Evolutionary conservation across 2,888 invertebrate genomes (phyloP).

Genomic region (Sisyra terminalis): DNA sequence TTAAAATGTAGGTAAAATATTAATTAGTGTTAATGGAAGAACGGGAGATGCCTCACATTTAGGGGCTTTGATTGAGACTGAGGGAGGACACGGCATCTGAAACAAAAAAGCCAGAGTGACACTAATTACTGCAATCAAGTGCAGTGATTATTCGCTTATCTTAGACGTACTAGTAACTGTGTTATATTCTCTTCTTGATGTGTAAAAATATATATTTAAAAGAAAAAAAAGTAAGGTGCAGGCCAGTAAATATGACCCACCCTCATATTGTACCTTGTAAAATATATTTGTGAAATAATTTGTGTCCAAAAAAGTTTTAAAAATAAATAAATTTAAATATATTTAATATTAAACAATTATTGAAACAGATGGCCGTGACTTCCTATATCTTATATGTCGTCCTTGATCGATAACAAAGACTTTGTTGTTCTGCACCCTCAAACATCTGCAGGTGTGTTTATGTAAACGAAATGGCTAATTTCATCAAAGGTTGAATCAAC

Average conservation of each 20-base stretch:
- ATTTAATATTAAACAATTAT: not conserved
- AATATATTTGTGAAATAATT: not conserved
- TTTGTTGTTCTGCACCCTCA: conserved; percentile 9
- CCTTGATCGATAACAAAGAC: conserved; percentile 8
- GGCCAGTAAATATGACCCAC: conserved; percentile 1
- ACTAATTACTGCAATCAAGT: conserved; percentile 13
- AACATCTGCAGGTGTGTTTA: conserved; percentile 1
- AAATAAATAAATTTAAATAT: not conserved
- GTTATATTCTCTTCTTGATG: conserved; percentile 1
- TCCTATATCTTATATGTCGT: conserved; percentile 15
- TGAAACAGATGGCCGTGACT: conserved; percentile 15
- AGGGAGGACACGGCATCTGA: conserved; percentile 22
- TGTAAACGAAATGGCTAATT: no score
- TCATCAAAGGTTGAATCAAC: no score
- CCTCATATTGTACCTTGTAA: conserved; percentile 1
- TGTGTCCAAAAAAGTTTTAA: conserved; percentile 3
- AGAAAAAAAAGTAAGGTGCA: not conserved
- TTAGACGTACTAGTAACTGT: conserved; percentile 3
- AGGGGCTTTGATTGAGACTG: conserved; percentile 24
- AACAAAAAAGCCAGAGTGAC: conserved; percentile 14
- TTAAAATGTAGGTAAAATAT: conserved; percentile 1
- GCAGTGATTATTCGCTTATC: conserved; percentile 12
- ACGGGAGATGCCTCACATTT: not conserved
- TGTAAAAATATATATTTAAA: not conserved
- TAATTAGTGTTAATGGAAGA: conserved; percentile 2